These are phyloP conservation scores for Sminthurides aquaticus DNA, from an alignment of 2,888 invertebrate genomes.

Conservation along the genomic window DNA sequence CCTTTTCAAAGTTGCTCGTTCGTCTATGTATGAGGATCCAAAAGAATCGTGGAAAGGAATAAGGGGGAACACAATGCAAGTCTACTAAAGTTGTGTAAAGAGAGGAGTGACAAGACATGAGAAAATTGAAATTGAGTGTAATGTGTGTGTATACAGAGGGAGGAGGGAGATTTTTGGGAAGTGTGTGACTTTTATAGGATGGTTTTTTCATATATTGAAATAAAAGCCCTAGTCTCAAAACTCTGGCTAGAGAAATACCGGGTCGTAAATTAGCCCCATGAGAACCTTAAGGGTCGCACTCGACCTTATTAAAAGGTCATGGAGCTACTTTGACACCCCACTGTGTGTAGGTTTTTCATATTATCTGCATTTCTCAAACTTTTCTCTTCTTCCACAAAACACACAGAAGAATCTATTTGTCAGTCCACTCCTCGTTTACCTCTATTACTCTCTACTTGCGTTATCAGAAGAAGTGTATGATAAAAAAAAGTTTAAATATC, in stretches of 20 bases:
- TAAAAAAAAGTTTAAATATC: too few species aligned
- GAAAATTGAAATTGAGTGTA: constrained; percentile 2
- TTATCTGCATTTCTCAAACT: constrained; percentile 16
- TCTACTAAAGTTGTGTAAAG: not conserved
- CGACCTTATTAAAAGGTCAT: constrained; percentile 44
- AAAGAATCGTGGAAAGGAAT: too few species aligned
- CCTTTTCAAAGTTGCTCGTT: too few species aligned
- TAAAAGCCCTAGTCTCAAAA: constrained; percentile 24
- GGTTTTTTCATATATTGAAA: constrained; percentile 16
- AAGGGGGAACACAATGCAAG: not conserved
- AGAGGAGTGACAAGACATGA: constrained; percentile 1
- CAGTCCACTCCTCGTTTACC: not conserved
- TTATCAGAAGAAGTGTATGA: too few species aligned
- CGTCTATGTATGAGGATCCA: too few species aligned
- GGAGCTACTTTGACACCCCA: constrained; percentile 34
- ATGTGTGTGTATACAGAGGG: not conserved
- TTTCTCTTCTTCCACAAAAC: constrained; percentile 8
- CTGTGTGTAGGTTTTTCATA: constrained; percentile 33
- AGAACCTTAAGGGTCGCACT: constrained; percentile 35
- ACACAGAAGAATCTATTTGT: constrained; percentile 4
- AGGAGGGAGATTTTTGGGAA: not conserved
- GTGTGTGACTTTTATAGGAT: constrained; percentile 1
- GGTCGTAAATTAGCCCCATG: constrained; percentile 36
- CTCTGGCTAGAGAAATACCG: constrained; percentile 17
- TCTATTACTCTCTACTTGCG: too few species aligned